Evolutionary conservation across 2,888 invertebrate species (phyloP).

Genomic region (Erebia aethiops): DNA sequence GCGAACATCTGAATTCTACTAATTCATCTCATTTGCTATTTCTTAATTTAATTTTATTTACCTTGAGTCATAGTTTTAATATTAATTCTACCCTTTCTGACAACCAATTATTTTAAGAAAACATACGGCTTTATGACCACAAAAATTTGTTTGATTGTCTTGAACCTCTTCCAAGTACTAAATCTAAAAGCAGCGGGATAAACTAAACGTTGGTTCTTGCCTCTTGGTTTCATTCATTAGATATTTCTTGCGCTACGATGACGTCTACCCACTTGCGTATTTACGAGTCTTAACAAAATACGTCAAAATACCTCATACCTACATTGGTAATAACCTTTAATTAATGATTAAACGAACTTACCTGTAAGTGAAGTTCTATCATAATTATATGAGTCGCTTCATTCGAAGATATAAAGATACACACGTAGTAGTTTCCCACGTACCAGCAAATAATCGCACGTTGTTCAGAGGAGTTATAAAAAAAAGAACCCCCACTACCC

Average conservation of each 20-base stretch:
- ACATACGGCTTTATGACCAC: constrained; percentile 5
- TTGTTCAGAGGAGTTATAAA: too few species aligned
- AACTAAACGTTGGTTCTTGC: constrained; percentile 5
- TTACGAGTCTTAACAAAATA: background rate
- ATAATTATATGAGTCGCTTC: too few species aligned
- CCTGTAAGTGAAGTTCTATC: too few species aligned
- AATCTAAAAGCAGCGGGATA: constrained; percentile 30
- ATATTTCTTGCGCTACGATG: background rate
- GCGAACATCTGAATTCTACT: background rate
- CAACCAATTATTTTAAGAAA: constrained; percentile 22
- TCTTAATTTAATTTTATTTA: background rate
- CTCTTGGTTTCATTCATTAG: constrained; percentile 21
- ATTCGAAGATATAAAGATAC: too few species aligned
- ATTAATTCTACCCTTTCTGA: constrained; percentile 14
- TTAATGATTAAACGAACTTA: too few species aligned
- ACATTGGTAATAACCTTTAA: too few species aligned
- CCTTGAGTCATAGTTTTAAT: constrained; percentile 20
- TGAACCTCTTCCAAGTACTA: constrained; percentile 42
- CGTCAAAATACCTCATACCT: background rate
- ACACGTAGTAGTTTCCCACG: too few species aligned
- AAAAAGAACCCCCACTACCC: too few species aligned
- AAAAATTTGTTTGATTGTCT: constrained; percentile 37
- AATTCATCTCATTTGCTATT: background rate
- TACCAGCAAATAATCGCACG: too few species aligned
- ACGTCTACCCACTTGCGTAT: constrained; percentile 2